Percentiles rank a stretch among this genome's conserved stretches.
These are phyloP conservation scores for Bruchidius siliquastri DNA, from an alignment of 2,888 invertebrate species.

Conservation along the genomic window DNA sequence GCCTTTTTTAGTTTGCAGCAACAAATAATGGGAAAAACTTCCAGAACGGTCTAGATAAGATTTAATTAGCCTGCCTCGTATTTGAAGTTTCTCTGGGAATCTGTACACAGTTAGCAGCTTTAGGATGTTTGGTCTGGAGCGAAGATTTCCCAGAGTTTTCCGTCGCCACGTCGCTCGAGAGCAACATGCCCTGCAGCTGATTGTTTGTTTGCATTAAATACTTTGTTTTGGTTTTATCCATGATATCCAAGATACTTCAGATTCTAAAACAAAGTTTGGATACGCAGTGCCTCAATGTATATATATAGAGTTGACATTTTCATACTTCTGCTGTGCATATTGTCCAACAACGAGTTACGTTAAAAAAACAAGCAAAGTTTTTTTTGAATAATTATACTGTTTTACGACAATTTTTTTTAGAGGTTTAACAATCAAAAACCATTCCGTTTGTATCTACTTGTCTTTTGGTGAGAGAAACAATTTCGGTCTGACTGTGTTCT, in stretches of 20 bases:
- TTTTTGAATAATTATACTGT: too few species aligned
- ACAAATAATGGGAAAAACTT: background rate
- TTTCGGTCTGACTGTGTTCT: too few species aligned
- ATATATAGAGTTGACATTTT: too few species aligned
- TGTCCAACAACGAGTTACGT: too few species aligned
- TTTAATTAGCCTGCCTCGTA: background rate
- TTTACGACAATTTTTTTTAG: too few species aligned
- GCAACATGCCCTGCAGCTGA: background rate
- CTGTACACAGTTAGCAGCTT: background rate
- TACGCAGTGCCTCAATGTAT: too few species aligned
- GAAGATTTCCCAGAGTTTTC: background rate
- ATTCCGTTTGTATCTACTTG: too few species aligned
- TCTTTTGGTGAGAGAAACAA: too few species aligned
- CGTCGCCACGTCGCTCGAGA: background rate
- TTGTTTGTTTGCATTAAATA: background rate
- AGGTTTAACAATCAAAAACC: too few species aligned
- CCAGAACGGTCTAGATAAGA: background rate
- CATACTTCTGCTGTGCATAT: too few species aligned
- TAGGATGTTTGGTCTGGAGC: background rate
- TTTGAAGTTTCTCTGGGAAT: background rate
- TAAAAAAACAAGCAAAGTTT: too few species aligned
- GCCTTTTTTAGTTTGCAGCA: background rate
- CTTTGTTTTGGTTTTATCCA: background rate
- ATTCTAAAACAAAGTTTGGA: background rate
- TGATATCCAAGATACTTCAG: background rate